These are phyloP conservation scores for Drosophila mettleri DNA, from an alignment of 2,888 invertebrate genomes.

Conservation along the genomic window DNA sequence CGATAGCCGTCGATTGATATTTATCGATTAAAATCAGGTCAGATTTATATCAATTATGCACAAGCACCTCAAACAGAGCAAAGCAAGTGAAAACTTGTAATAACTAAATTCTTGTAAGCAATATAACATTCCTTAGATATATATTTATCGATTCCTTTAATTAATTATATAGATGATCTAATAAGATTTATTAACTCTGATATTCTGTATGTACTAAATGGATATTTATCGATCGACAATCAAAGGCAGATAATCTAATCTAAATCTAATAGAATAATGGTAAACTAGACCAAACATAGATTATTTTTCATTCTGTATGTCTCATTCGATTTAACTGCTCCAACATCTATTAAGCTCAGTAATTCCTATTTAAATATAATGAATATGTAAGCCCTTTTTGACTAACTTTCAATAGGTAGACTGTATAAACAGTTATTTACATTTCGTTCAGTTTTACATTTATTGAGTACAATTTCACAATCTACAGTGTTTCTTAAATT, in stretches of 20 bases:
- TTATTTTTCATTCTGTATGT: too few species aligned
- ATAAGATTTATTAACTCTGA: too few species aligned
- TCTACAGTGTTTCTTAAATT: background rate
- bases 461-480: background rate
- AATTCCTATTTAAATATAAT: background rate
- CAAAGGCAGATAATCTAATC: too few species aligned
- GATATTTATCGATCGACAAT: too few species aligned
- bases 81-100: background rate
- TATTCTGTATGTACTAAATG: too few species aligned
- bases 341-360: background rate
- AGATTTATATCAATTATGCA: background rate
- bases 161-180: too few species aligned
- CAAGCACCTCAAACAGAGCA: background rate
- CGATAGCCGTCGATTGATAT: background rate
- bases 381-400: background rate
- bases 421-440: background rate
- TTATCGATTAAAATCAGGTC: too few species aligned
- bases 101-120: too few species aligned
- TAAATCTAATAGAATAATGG: too few species aligned
- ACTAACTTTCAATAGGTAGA: conserved; percentile 4
- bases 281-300: too few species aligned
- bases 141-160: too few species aligned
- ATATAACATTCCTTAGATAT: too few species aligned
- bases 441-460: background rate
- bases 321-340: background rate